A percentile compares a stretch with the other conserved stretches of the same genome.
Evolutionary conservation across 2,888 invertebrate species (phyloP).

Genomic region (Pterobdella sp.): DNA sequence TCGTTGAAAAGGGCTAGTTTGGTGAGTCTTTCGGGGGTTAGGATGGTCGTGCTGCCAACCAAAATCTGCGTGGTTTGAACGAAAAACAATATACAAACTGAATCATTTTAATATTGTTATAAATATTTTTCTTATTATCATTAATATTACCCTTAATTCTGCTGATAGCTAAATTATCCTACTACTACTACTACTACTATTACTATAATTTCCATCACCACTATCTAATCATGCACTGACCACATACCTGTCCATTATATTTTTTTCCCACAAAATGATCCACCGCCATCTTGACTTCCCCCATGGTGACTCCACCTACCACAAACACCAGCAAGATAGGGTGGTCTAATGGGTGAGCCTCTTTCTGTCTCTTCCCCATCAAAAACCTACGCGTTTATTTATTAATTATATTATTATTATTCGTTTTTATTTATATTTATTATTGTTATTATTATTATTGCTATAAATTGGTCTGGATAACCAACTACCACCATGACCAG

Average conservation of each 20-base stretch:
- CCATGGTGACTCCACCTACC: conserved; percentile 62
- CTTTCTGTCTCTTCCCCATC: conserved; percentile 52
- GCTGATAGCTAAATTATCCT: no score
- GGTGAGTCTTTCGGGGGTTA: conserved; percentile 24
- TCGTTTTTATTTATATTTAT: no score
- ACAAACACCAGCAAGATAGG: conserved; percentile 61
- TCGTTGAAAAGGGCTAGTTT: conserved; percentile 2
- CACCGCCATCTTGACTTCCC: conserved; percentile 56
- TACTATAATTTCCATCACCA: no score
- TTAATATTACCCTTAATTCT: no score
- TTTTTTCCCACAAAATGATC: conserved; percentile 44
- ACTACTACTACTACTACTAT: no score
- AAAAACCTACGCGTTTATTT: no score
- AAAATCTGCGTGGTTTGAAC: conserved; percentile 30
- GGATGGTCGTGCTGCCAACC: conserved; percentile 35
- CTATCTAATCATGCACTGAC: no score
- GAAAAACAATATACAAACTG: not conserved
- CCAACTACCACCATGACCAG: no score
- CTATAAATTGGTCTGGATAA: no score
- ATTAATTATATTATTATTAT: no score
- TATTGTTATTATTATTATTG: no score
- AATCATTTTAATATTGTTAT: not conserved
- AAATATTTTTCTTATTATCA: no score
- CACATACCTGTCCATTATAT: conserved; percentile 35
- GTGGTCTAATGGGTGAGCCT: conserved; percentile 61